A percentile compares a stretch with the other conserved stretches of the same genome.
These are phyloP conservation scores for Circaetus gallicus DNA, from an alignment of 2,113 vertebrate species.

Conservation along the genomic window DNA sequence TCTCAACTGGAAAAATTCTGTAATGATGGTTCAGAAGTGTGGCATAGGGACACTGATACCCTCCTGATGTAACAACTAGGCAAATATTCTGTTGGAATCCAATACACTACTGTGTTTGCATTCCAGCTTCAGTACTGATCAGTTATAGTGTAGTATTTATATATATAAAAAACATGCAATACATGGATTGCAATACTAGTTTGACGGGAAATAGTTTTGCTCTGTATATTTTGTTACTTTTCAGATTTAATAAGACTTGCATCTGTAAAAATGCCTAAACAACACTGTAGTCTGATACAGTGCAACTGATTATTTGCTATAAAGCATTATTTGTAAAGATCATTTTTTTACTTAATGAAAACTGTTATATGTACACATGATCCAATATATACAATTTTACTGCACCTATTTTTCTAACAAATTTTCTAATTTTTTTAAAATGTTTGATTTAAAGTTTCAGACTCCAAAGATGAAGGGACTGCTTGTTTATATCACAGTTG, in stretches of 20 bases:
- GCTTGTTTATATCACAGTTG: slow-evolving; percentile 16
- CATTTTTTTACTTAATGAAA: slow-evolving; percentile 59
- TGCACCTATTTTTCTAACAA: slow-evolving; percentile 63
- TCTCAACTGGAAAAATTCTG: neutral
- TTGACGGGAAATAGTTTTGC: slow-evolving; percentile 81
- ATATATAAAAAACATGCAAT: slow-evolving; percentile 72
- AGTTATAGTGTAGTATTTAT: slow-evolving; percentile 84
- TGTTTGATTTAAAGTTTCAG: slow-evolving; percentile 39
- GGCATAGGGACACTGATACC: neutral
- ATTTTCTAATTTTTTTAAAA: slow-evolving; percentile 56
- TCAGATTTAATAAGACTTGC: slow-evolving; percentile 73
- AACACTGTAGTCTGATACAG: slow-evolving; percentile 66
- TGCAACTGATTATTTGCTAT: neutral
- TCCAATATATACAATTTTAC: slow-evolving; percentile 46
- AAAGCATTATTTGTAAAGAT: slow-evolving; percentile 56
- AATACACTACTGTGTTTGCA: slow-evolving; percentile 18
- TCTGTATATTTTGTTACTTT: slow-evolving; percentile 94
- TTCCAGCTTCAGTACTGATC: slow-evolving; percentile 68
- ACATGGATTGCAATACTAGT: slow-evolving; percentile 72
- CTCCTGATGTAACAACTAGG: slow-evolving; percentile 8
- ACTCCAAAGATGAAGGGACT: slow-evolving; percentile 61
- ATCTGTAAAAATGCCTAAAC: slow-evolving; percentile 71
- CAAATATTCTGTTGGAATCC: slow-evolving; percentile 28
- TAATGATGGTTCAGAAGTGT: neutral
- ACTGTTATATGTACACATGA: neutral